phyloP scores from a whole-genome alignment of 1,140 invertebrate species.

The Panagrolaimus sp. region DNA sequence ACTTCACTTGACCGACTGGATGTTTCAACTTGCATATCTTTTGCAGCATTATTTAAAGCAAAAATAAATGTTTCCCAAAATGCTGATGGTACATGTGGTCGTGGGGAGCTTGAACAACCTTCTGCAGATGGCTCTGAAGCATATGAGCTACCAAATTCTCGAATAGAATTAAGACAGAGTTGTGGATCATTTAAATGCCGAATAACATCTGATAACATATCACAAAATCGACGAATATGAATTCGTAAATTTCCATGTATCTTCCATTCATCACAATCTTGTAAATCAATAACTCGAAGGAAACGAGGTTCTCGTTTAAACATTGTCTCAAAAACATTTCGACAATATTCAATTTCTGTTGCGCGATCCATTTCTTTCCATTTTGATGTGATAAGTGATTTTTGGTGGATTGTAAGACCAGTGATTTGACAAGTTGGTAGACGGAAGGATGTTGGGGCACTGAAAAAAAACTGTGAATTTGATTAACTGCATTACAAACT shows the following conservation, averaged over 20 bases:
- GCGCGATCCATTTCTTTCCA: constrained; percentile 26
- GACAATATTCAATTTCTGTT: constrained; percentile 21
- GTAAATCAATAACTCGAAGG: constrained; percentile 24
- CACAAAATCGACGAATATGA: constrained; percentile 31
- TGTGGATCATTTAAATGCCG: constrained; percentile 27
- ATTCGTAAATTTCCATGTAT: constrained; percentile 20
- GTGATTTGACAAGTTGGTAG: constrained; percentile 30
- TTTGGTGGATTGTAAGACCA: constrained; percentile 25
- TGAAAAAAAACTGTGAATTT: neutral
- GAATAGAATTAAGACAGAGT: constrained; percentile 18
- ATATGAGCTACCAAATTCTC: constrained; percentile 29
- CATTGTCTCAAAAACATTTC: constrained; percentile 34
- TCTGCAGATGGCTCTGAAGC: neutral
- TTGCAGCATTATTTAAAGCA: constrained; percentile 34
- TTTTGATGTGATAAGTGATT: constrained; percentile 27
- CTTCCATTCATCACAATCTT: constrained; percentile 19
- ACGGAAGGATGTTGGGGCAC: constrained; percentile 22
- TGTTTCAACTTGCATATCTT: constrained; percentile 32
- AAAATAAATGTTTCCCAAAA: constrained; percentile 38
- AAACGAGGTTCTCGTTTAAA: constrained; percentile 26
- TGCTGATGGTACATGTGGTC: constrained; percentile 14
- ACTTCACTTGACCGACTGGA: constrained; percentile 30
- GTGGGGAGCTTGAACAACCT: neutral
- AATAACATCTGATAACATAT: constrained; percentile 29
- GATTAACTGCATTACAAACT: too few relatives aligned